phyloP scores from a whole-genome alignment of 2,888 invertebrate species.

The Therioaphis trifolii region DNA sequence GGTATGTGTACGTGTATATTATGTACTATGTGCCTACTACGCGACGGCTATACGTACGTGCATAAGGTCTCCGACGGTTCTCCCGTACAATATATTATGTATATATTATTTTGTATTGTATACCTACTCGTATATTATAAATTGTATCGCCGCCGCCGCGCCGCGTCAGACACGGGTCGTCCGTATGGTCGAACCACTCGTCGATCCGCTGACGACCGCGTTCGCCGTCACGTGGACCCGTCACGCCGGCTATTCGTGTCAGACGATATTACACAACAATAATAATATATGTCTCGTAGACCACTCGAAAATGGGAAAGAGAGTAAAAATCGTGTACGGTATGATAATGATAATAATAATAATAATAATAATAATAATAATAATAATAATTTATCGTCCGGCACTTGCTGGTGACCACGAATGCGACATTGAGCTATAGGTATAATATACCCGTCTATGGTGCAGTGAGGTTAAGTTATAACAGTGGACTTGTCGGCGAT shows the following conservation, averaged over 20 bases:
- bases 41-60: not conserved
- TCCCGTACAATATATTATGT: not conserved
- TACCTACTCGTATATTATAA: not conserved
- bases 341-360: no score
- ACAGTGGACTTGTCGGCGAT: not conserved
- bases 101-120: not conserved
- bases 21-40: not conserved
- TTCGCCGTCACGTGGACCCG: slow-evolving; percentile 31
- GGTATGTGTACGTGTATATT: not conserved
- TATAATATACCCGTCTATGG: not conserved
- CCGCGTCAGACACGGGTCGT: slow-evolving; percentile 34
- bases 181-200: slow-evolving; percentile 53
- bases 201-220: slow-evolving; percentile 40
- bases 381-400: not conserved
- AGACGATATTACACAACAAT: not conserved
- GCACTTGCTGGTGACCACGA: not conserved
- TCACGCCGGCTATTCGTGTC: slow-evolving; percentile 52
- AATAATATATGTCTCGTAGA: not conserved
- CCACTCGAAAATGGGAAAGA: not conserved
- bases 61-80: slow-evolving; percentile 16
- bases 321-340: not conserved
- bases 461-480: not conserved
- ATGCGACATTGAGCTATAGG: not conserved
- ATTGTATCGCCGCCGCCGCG: not conserved
- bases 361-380: no score